phyloP scores from a whole-genome alignment of 2,888 invertebrate species.

The Xylota segnis region DNA sequence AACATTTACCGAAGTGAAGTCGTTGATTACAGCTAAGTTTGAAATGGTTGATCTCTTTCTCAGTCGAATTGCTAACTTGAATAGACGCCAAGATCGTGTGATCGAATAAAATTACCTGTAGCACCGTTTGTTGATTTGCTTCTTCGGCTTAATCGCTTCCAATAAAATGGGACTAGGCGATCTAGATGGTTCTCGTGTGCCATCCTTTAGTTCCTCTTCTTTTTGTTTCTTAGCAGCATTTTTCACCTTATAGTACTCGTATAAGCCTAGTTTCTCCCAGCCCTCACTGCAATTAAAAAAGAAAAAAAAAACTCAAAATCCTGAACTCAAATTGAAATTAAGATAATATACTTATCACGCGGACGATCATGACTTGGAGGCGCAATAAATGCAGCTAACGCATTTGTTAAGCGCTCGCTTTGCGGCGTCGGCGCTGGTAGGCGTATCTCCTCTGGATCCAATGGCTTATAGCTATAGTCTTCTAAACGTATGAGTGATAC shows the following conservation, averaged over 20 bases:
- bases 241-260: slow-evolving; percentile 99
- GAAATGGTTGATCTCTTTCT: neutral
- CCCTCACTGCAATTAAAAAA: slow-evolving; percentile 90
- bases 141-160: slow-evolving; percentile 87
- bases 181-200: slow-evolving; percentile 89
- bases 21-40: no score
- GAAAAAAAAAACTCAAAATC: slow-evolving; percentile 21
- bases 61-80: neutral
- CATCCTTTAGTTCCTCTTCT: slow-evolving; percentile 91
- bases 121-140: slow-evolving; percentile 85
- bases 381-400: slow-evolving; percentile 98
- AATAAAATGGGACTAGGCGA: slow-evolving; percentile 92
- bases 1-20: neutral
- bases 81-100: neutral
- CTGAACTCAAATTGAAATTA: neutral
- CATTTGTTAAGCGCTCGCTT: slow-evolving; percentile 95
- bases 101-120: slow-evolving; percentile 86
- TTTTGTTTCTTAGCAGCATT: slow-evolving; percentile 95
- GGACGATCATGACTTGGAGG: slow-evolving; percentile 97
- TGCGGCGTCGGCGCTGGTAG: slow-evolving; percentile 98
- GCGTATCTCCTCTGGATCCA: slow-evolving; percentile 95
- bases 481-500: slow-evolving; percentile 97
- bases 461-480: slow-evolving; percentile 94
- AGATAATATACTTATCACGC: slow-evolving; percentile 90
- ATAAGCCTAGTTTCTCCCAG: slow-evolving; percentile 98